These are phyloP conservation scores for Corydoras sp. DNA, from an alignment of 2,113 vertebrate species.

Conservation along the genomic window DNA sequence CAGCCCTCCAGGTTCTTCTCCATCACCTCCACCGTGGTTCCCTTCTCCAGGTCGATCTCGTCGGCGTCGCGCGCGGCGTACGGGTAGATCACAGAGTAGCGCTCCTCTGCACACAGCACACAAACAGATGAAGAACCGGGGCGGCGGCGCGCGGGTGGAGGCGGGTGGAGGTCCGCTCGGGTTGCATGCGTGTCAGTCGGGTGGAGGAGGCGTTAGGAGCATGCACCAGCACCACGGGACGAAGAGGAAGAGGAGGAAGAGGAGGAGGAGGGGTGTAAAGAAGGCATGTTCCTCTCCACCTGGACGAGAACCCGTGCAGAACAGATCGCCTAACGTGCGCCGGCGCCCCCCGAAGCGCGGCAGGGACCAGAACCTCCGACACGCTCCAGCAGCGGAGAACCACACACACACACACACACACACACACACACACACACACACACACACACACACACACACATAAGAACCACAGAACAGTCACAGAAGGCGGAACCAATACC, in stretches of 20 bases:
- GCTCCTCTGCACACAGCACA: too few species aligned
- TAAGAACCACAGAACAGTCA: conserved; percentile 76
- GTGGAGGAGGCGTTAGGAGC: background rate
- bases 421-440: background rate
- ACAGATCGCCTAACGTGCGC: conserved; percentile 95
- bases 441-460: too few species aligned
- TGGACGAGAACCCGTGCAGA: conserved; percentile 88
- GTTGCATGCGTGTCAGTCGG: background rate
- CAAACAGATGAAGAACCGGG: too few species aligned
- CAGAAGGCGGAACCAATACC: conserved; percentile 80
- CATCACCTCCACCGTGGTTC: conserved; percentile 85
- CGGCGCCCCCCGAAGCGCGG: conserved; percentile 85
- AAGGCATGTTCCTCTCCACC: too few species aligned
- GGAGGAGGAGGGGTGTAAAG: too few species aligned
- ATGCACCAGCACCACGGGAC: too few species aligned
- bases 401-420: conserved; percentile 62
- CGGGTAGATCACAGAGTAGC: conserved; percentile 87
- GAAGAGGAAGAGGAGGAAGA: conserved; percentile 55
- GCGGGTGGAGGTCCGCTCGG: background rate
- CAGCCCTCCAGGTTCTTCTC: conserved; percentile 98
- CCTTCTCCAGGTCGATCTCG: conserved; percentile 90
- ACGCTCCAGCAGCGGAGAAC: conserved; percentile 72
- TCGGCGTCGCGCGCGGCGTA: conserved; percentile 88
- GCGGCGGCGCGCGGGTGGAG: too few species aligned
- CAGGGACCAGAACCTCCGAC: conserved; percentile 94